Base-by-base conservation (phyloP, 1,140 invertebrate genomes). In the Megathymus violae region DNA sequence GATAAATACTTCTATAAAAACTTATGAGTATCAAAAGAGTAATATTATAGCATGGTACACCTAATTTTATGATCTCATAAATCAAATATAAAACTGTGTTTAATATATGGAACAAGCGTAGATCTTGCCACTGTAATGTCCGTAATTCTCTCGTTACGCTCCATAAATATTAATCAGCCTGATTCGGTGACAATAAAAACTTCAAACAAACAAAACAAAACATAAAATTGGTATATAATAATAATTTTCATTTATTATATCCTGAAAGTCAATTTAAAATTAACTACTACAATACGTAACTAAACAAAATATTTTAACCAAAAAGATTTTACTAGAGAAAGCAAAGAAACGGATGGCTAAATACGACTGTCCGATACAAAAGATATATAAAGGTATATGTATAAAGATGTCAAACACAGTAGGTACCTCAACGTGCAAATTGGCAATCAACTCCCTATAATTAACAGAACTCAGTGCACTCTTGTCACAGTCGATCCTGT, bases 121-220 rank as follows among this genome's bases (percentile, higher is more conserved):
- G 69, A 76, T 66, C 71, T 31, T 75, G 60, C 66, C 66, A 31
- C 27, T 31, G 27, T 9, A 31, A 9, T 31, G 27, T 71, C 70
- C 69, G 68, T 78, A 75, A 80, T 70, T 82, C 77, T 82, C 70
- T 78, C 69, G 71, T 75, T 71, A 77, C 69, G 67, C 60, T 69
- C 80, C 74, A 85, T 85, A 85, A 83, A 84, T 83, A 80, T 81
- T 83, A 83, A 85, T 85, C 83, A 83, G 47, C 65, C 67, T 80
- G 79, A 83, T 84, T 85, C 78, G 73, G 70, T 63, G 71, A 78
- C 64, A 76, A 78, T 77, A 76, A 73, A 73, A 70, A 58, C 56
- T 73, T 76, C 67, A 70, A 77, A 78, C 74, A 70, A 66, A 62
- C 47, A 62, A 65, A 78, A n/a, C n/a, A n/a, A n/a, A n/a, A n/a